Conservation (phyloP, 2,797 vertebrate species). For the Pipistrellus kuhlii region DNA sequence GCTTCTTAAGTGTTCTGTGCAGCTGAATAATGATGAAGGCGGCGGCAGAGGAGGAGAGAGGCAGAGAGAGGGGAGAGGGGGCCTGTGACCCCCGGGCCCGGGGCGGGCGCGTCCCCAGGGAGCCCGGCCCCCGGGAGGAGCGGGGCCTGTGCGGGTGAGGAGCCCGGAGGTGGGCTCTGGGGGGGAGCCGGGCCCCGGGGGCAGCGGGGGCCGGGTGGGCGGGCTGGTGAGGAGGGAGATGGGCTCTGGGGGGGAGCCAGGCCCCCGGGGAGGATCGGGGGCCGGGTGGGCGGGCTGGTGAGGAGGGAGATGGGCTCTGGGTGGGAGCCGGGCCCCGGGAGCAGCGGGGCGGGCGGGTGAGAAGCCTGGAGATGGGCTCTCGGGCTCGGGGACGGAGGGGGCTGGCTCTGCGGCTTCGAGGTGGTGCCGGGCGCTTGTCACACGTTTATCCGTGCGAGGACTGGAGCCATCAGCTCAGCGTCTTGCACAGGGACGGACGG, state of each 20-base stretch:
- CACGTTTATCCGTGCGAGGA: conserved; percentile 85
- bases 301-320: conserved; percentile 47
- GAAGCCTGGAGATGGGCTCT: no score
- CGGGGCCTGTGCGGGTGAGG: background rate
- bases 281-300: conserved; percentile 19
- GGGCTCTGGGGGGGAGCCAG: no score
- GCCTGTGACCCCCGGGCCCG: conserved; percentile 85
- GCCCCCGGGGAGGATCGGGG: no score
- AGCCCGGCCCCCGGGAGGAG: conserved; percentile 76
- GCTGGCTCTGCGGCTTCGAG: conserved; percentile 71
- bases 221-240: no score
- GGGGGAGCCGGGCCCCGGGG: background rate
- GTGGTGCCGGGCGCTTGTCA: conserved; percentile 79
- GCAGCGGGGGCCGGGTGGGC: no score
- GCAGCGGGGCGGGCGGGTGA: no score
- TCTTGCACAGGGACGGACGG: conserved; percentile 85
- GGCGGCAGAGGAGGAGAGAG: conserved; percentile 87
- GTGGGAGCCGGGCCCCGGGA: background rate
- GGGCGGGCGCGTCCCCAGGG: conserved; percentile 85
- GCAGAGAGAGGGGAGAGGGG: conserved; percentile 54
- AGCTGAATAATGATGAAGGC: conserved; percentile 95
- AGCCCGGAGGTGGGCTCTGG: conserved; percentile 44
- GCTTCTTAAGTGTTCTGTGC: conserved; percentile 91
- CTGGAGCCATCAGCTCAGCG: conserved; percentile 82
- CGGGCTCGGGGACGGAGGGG: conserved; percentile 60